Conservation (phyloP, 1,140 invertebrate species). For the Ceratitis capitata region DNA sequence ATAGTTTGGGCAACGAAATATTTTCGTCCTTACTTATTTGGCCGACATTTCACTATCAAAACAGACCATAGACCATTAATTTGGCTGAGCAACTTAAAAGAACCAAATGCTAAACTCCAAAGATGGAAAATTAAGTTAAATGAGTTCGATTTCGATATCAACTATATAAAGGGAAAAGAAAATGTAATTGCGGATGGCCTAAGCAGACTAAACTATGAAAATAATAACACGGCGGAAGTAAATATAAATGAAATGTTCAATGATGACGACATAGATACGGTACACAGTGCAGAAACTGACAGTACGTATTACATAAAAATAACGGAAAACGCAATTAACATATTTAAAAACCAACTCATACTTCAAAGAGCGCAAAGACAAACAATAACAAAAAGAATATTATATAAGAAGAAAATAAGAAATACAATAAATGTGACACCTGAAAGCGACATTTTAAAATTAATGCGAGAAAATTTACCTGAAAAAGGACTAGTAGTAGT, state of each 20-base stretch:
- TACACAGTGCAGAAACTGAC: constrained; percentile 39
- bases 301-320: constrained; percentile 13
- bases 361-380: not conserved
- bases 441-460: not conserved
- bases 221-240: not conserved
- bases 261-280: constrained; percentile 36
- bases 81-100: too few relatives aligned
- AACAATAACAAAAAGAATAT: not conserved
- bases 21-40: too few relatives aligned
- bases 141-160: constrained; percentile 49
- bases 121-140: constrained; percentile 40
- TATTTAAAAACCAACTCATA: constrained; percentile 40
- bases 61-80: too few relatives aligned
- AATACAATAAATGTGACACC: too few relatives aligned
- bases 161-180: constrained; percentile 51
- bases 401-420: constrained; percentile 23
- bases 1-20: too few relatives aligned
- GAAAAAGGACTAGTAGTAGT: constrained; percentile 8
- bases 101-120: too few relatives aligned
- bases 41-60: too few relatives aligned
- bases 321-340: constrained; percentile 30
- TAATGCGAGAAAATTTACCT: constrained; percentile 9
- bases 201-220: not conserved
- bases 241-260: constrained; percentile 21
- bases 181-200: constrained; percentile 48